Evolutionary conservation across 2,888 invertebrate species (phyloP), one percentile per base, ranked within the genome.

Genomic region (Sipha maydis): DNA sequence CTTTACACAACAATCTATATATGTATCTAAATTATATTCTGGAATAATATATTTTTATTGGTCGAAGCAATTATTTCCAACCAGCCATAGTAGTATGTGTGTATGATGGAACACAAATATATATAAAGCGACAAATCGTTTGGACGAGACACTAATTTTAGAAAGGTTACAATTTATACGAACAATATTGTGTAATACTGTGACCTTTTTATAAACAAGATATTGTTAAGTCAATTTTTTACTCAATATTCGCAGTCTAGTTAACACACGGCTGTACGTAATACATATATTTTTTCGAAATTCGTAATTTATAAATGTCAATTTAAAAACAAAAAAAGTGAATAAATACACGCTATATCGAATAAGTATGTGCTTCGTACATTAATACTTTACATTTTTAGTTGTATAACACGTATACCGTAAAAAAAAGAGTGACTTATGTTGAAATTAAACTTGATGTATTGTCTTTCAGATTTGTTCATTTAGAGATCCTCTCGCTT

Each of bases 401-500:
- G 48, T 48, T 48, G 48, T 48, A 71, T 31, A 71, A 14, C 5
- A 17, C 28, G 17, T 71, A 71, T 28, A 38, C 11, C 28, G 34
- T 73, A 73, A 73, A 21, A 19, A 73, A 73, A 73, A 34, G 1
- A 34, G 11, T 21, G 19, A 34, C 1, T 31, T 71, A 38, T 34
- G 34, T 34, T 34, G 38, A 61, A 61, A 80, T 38, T 25, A 61
- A 61, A 38, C 19, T n/a, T 5, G n/a, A 61, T 80, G 38, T n/a
- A 41, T 69, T 69, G 28, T 69, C n/a, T 69, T n/a, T 11, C 28
- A 61, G 21, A 61, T 61, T 31, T 79, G 54, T 79, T 56, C 21
- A 79, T 79, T 56, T 56, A 34, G 38, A 80, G 67, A 79, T 79
- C 38, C 61, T n/a, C n/a, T 80, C 25, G 34, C 79, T 80, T 67